Percentiles rank a stretch among this genome's conserved stretches.
Evolutionary conservation across 2,888 invertebrate genomes (phyloP).

Genomic region (Zygaena filipendulae): DNA sequence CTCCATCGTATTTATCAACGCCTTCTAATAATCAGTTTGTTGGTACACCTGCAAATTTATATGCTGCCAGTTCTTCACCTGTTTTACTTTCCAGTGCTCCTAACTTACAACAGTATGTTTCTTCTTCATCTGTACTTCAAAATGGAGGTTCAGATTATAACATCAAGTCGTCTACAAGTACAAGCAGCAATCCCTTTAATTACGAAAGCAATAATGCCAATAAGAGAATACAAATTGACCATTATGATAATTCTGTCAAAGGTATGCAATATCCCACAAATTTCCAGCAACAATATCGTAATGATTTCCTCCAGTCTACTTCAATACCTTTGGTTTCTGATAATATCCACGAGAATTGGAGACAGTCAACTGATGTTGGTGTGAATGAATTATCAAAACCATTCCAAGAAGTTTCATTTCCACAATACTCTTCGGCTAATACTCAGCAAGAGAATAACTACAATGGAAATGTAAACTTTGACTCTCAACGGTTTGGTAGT

Average conservation of each 20-base stretch:
- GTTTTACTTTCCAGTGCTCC: conserved; percentile 47
- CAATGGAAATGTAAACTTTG: conserved; percentile 29
- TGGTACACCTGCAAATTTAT: conserved; percentile 40
- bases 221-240: conserved; percentile 50
- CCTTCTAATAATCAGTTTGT: conserved; percentile 39
- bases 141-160: conserved; percentile 40
- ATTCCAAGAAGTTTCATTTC: conserved; percentile 33
- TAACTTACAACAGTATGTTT: conserved; percentile 44
- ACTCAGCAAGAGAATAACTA: conserved; percentile 32
- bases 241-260: conserved; percentile 52
- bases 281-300: conserved; percentile 39
- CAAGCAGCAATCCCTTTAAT: conserved; percentile 29
- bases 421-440: conserved; percentile 34
- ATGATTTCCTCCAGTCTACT: conserved; percentile 42
- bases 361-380: conserved; percentile 30
- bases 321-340: conserved; percentile 36
- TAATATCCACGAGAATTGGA: conserved; percentile 42
- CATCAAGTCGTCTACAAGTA: conserved; percentile 34
- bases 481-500: conserved; percentile 43
- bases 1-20: conserved; percentile 44
- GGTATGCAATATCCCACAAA: conserved; percentile 44
- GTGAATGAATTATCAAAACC: conserved; percentile 37
- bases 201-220: conserved; percentile 35
- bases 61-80: conserved; percentile 53
- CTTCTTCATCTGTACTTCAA: conserved; percentile 43